Base-by-base conservation (phyloP, 1,140 invertebrate genomes). In the Homarus americanus region DNA sequence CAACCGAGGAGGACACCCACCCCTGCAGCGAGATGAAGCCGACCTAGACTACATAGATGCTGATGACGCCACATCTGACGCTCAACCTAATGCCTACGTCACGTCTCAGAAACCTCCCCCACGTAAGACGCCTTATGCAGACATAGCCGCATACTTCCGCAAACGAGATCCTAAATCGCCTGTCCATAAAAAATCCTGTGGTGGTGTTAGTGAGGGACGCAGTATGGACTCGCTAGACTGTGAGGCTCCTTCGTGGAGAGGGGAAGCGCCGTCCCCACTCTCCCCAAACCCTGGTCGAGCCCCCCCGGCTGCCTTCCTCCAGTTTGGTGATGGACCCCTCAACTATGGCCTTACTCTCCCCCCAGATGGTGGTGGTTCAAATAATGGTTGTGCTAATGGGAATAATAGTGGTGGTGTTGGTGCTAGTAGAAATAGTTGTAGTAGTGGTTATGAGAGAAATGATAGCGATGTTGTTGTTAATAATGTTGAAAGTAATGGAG, bases 21-120 rank as follows among this genome's bases (percentile, higher is more conserved):
- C 88, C 7, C 72, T 93, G 28, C 96, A 96, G 91, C 95, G 95
- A 69, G 95, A 95, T 82, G 96, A 97, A 87, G 95, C 96, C 53
- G 96, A 97, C 93, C 96, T 97, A 36, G 96, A 97, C 94, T 97
- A 96, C 92, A 97, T 97, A 92, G 96, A 97, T 93, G 93, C 94
- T 58, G 93, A 93, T 53, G 93, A 93, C 66, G 93, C 87, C 17
- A 82, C 84, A 17, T 89, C 89, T 17, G 92, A 93, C 38, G 91
- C 90, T 32, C 89, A 91, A 44, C 91, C 91, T 63, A 93, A 92
- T 72, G 91, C 91, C 66, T 93, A 93, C 66, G 92, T 93, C 82
- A 93, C 91, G 17, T 93, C 90, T 20, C 92, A 93, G 76, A 91
- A 88, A 69, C 92, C 92, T n/a, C 90, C 92, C 66, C 92, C 92